These are phyloP conservation scores for Sylvilagus floridanus DNA, from an alignment of 2,797 vertebrate genomes.

Conservation along the genomic window DNA sequence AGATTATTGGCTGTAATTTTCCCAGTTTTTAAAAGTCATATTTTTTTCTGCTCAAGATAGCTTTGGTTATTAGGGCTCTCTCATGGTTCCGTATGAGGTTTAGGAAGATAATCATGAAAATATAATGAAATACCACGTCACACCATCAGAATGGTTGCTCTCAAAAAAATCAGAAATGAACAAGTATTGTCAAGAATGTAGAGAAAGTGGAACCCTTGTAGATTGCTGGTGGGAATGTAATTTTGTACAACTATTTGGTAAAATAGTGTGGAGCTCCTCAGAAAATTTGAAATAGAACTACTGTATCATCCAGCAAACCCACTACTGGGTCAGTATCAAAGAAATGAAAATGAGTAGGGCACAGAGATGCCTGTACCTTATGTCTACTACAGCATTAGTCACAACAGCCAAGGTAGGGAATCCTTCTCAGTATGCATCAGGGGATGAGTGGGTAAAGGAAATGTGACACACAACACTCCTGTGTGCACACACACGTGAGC, in stretches of 20 bases:
- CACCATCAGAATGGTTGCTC: background rate
- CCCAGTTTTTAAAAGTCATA: background rate
- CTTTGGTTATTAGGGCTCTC: background rate
- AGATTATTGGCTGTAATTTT: background rate
- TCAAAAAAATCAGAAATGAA: background rate
- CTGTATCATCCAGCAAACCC: background rate
- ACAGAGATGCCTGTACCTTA: background rate
- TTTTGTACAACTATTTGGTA: background rate
- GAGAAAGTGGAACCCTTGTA: background rate
- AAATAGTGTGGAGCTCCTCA: background rate
- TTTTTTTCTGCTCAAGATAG: background rate
- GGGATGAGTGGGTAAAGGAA: background rate
- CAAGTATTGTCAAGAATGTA: background rate
- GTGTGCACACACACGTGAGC: too few species aligned
- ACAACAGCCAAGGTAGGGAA: background rate
- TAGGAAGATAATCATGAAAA: background rate
- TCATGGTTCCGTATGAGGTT: background rate
- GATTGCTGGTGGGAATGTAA: background rate
- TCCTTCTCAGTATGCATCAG: background rate
- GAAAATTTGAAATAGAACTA: background rate
- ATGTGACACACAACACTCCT: too few species aligned
- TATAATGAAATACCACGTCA: background rate
- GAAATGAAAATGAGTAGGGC: background rate
- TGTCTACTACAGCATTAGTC: background rate
- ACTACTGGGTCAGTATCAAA: background rate